Conservation (phyloP, 2,888 invertebrate species). For the Euproctis similis region DNA sequence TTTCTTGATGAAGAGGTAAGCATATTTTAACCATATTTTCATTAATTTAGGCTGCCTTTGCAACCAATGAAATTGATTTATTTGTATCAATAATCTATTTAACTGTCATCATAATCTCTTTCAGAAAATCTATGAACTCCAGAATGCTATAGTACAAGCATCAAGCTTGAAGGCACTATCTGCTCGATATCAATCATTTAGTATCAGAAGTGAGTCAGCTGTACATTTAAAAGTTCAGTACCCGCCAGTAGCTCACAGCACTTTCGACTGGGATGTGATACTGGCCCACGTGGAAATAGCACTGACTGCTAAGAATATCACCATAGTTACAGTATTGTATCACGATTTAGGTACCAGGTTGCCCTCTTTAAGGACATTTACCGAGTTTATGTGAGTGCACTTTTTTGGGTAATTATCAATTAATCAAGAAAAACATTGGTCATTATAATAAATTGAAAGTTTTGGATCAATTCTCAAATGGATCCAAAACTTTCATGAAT, state of each 20-base stretch:
- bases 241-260: background rate
- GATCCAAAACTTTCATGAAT: no score
- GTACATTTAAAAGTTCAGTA: conserved; percentile 22
- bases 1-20: conserved; percentile 83
- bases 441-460: no score
- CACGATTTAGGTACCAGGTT: conserved; percentile 78
- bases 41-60: no score
- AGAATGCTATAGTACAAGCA: conserved; percentile 51
- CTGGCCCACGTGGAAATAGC: background rate
- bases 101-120: conserved; percentile 7
- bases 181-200: conserved; percentile 44
- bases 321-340: conserved; percentile 75
- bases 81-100: background rate
- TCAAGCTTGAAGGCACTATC: conserved; percentile 47
- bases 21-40: no score
- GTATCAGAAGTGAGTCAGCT: conserved; percentile 42
- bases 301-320: conserved; percentile 5
- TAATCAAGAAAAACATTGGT: no score
- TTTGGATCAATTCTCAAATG: no score
- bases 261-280: background rate
- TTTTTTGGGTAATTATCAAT: no score
- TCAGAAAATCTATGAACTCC: conserved; percentile 65
- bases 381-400: conserved; percentile 79
- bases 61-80: background rate
- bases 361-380: conserved; percentile 75